Base-by-base conservation (phyloP, 1,140 invertebrate genomes). In the Gerris buenoi region DNA sequence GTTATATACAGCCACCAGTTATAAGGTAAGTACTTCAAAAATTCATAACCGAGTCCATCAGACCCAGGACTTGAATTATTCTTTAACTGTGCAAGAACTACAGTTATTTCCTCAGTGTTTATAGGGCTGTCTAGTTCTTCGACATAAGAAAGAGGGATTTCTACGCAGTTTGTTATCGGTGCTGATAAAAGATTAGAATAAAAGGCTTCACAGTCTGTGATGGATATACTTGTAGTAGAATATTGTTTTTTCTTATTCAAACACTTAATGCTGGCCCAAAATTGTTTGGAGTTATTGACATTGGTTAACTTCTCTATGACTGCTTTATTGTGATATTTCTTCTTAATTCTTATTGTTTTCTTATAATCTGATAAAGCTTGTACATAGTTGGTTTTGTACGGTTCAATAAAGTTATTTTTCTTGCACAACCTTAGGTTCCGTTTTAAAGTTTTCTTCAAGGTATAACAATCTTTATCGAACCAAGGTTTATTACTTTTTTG, bases 11-110 rank as follows among this genome's bases (percentile, higher is more conserved):
- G 15, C 25, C 57, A 1, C 57, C 69, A 63, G n/a, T 65, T 60
- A 15, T 25, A 27, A 22, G 61, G 61, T 23, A 70, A 63, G 59
- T 66, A 63, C 64, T 68, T 66, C 5, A 70, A 56, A 18, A 66
- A 27, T 25, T 68, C 65, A 58, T 68, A 69, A 5, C 65, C 23
- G 22, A 71, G 65, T 15, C 23, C 29, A 46, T 73, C 71, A 0
- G 65, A 61, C 13, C 72, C 72, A 33, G 72, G 68, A 0, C 71
- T 67, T 65, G 70, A 68, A 61, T 25, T 22, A 25, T 68, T 64
- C 25, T 68, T 65, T 15, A 25, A 46, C 1, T 26, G 46, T 14
- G 27, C 1, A 1, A 62, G 28, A 14, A 58, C 18, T 2, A 26
- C 2, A 25, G 1, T 14, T 63, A 63, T 10, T 15, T 63, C 61